These are phyloP conservation scores for Acrocera orbiculus DNA, from an alignment of 2,888 invertebrate species.

Conservation along the genomic window DNA sequence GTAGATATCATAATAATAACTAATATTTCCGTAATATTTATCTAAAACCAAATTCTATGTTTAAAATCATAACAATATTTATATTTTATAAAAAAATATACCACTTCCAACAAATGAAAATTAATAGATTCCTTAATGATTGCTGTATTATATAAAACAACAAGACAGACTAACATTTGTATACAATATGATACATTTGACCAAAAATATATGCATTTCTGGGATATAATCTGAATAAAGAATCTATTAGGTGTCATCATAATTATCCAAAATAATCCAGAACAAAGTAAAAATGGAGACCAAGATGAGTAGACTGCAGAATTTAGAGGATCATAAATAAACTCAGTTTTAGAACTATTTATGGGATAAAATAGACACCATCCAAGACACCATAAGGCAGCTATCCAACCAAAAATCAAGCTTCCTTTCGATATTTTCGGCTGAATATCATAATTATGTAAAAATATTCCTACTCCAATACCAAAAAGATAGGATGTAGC, in stretches of 20 bases:
- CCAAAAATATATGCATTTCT: too few relatives aligned
- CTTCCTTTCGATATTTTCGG: too few relatives aligned
- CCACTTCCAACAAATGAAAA: slow-evolving; percentile 39
- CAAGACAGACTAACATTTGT: slow-evolving; percentile 45
- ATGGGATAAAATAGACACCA: slow-evolving; percentile 44
- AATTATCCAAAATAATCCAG: slow-evolving; percentile 45
- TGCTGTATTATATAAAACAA: slow-evolving; percentile 47
- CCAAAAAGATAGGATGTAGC: slow-evolving; percentile 49
- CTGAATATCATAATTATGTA: too few relatives aligned
- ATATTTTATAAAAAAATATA: slow-evolving; percentile 17
- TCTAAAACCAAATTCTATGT: slow-evolving; percentile 27
- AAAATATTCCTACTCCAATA: slow-evolving; percentile 41
- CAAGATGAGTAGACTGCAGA: slow-evolving; percentile 47
- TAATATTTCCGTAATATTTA: slow-evolving; percentile 38
- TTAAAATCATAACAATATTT: too few relatives aligned
- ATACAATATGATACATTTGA: slow-evolving; percentile 50
- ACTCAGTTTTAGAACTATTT: slow-evolving; percentile 39
- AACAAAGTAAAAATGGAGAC: slow-evolving; percentile 42
- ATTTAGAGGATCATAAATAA: slow-evolving; percentile 39
- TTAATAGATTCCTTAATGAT: slow-evolving; percentile 40
- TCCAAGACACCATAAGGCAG: slow-evolving; percentile 16
- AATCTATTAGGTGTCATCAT: slow-evolving; percentile 32
- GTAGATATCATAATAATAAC: slow-evolving; percentile 36
- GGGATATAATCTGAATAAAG: too few relatives aligned
- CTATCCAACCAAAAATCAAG: slow-evolving; percentile 19